These are phyloP conservation scores for Anguilla megastoma DNA, from an alignment of 2,797 vertebrate genomes.

Conservation along the genomic window DNA sequence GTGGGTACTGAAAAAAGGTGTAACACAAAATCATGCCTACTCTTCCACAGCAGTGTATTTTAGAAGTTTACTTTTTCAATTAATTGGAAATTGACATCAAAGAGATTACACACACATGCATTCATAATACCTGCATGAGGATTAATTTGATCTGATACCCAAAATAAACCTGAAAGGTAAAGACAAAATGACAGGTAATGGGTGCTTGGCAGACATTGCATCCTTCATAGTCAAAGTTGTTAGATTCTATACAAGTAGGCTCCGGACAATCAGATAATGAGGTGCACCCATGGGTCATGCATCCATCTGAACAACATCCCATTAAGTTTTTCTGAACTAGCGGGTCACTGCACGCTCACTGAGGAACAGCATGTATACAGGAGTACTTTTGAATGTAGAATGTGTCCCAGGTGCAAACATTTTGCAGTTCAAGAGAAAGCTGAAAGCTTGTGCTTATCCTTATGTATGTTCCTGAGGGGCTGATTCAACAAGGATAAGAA, in stretches of 20 bases:
- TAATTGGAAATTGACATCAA: neutral
- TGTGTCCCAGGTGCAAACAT: neutral
- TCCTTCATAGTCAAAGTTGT: neutral
- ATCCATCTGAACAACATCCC: neutral
- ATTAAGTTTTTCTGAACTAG: neutral
- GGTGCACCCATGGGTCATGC: neutral
- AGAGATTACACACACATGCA: neutral
- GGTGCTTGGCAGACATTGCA: neutral
- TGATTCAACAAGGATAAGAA: neutral
- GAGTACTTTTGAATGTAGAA: neutral
- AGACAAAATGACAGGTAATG: neutral
- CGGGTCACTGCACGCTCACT: neutral
- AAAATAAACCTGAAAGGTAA: neutral
- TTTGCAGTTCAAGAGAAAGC: neutral
- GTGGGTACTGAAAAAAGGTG: neutral
- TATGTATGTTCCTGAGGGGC: neutral
- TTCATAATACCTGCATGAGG: neutral
- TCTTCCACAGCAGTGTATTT: neutral
- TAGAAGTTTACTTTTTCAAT: neutral
- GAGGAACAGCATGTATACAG: neutral
- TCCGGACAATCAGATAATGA: neutral
- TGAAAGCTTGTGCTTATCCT: neutral
- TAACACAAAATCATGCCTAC: neutral
- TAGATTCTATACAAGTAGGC: neutral
- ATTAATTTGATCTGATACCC: neutral